These are phyloP conservation scores for Channa maculata DNA, from an alignment of 2,113 vertebrate species.

Conservation along the genomic window DNA sequence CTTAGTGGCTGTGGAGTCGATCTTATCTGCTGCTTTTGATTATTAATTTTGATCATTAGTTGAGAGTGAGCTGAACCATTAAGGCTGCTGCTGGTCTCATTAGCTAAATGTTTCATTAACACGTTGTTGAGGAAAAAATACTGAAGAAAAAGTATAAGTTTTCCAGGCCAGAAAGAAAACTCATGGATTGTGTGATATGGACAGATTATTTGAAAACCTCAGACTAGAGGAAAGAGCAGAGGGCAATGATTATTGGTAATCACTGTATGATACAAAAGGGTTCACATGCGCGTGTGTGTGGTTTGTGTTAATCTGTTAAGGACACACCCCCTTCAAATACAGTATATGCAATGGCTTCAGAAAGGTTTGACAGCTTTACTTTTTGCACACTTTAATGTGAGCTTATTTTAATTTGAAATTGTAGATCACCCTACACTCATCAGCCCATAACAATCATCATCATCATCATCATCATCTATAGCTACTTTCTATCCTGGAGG, in stretches of 20 bases:
- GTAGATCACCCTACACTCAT: too few species aligned
- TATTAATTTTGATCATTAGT: constrained; percentile 23
- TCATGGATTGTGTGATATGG: constrained; percentile 8
- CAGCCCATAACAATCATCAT: too few species aligned
- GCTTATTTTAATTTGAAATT: too few species aligned
- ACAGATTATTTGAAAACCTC: constrained; percentile 18
- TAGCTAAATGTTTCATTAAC: constrained; percentile 24
- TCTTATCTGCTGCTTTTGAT: constrained; percentile 53
- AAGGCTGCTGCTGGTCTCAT: constrained; percentile 37
- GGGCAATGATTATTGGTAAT: not conserved
- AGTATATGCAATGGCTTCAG: too few species aligned
- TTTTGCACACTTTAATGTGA: too few species aligned
- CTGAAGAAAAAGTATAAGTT: constrained; percentile 29
- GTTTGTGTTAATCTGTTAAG: not conserved
- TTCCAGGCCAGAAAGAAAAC: not conserved
- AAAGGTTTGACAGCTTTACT: too few species aligned
- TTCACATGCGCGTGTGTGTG: not conserved
- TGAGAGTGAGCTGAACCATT: constrained; percentile 36
- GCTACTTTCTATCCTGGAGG: too few species aligned
- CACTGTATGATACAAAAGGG: not conserved
- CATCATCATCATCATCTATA: too few species aligned
- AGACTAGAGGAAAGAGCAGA: not conserved
- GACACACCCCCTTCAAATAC: too few species aligned
- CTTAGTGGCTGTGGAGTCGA: constrained; percentile 21
- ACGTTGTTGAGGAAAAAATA: constrained; percentile 10